These are phyloP conservation scores for Artemisiospiza belli DNA, from an alignment of 2,113 vertebrate species.

Conservation along the genomic window DNA sequence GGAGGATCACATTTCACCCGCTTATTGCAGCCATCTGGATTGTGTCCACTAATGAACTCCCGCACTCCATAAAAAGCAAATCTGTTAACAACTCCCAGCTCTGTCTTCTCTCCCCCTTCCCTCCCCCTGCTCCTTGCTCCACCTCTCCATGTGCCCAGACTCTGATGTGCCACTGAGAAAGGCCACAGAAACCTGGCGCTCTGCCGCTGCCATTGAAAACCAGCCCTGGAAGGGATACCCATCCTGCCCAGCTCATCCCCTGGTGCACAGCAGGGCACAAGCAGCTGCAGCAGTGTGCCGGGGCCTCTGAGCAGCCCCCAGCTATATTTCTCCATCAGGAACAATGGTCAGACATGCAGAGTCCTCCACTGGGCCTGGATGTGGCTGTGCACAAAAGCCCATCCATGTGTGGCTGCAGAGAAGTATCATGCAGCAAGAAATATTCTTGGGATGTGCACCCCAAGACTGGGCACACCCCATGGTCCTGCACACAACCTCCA, in stretches of 20 bases:
- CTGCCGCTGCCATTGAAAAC: slow-evolving; percentile 36
- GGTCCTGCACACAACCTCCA: not conserved
- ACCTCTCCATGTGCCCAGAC: not conserved
- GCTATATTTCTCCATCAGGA: not conserved
- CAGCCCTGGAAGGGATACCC: not conserved
- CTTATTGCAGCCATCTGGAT: slow-evolving; percentile 75
- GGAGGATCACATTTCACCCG: slow-evolving; percentile 71
- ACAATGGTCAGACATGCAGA: not conserved
- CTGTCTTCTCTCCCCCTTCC: slow-evolving; percentile 6
- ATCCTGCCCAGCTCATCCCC: accelerated
- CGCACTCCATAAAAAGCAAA: slow-evolving; percentile 74
- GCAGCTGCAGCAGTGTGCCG: not conserved
- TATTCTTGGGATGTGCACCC: not conserved
- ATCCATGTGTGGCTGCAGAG: accelerated
- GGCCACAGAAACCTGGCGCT: slow-evolving; percentile 28
- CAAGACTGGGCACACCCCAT: accelerated
- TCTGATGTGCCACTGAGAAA: not conserved
- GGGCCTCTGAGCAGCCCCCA: not conserved
- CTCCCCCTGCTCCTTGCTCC: slow-evolving; percentile 26
- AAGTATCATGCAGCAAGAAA: not conserved
- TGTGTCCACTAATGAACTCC: slow-evolving; percentile 76
- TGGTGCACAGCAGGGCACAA: not conserved
- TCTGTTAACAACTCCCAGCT: slow-evolving; percentile 71
- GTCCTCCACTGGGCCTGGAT: not conserved
- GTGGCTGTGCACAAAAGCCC: not conserved